Percentiles rank a stretch among this genome's conserved stretches.
Conservation (phyloP, 1,140 invertebrate genomes). For the Habropoda laboriosa region DNA sequence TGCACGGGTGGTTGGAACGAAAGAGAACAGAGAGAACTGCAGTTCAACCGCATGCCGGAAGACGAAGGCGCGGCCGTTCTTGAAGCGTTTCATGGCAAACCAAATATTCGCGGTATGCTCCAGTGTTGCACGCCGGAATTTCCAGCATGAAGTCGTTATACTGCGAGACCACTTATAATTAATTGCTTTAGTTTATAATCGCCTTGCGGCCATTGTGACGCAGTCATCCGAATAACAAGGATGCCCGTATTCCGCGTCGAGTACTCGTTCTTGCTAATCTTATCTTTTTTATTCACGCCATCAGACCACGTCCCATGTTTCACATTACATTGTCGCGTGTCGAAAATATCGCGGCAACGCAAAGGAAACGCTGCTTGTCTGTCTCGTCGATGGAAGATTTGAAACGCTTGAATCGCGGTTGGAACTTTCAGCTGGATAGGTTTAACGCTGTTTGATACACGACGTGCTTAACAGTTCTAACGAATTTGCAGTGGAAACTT, state of each 20-base stretch:
- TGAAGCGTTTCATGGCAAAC: slow-evolving; percentile 71
- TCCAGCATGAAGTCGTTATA: slow-evolving; percentile 69
- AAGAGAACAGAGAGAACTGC: slow-evolving; percentile 51
- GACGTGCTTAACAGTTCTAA: background rate
- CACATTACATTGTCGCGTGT: background rate
- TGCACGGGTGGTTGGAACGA: background rate
- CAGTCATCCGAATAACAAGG: slow-evolving; percentile 61
- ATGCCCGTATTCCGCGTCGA: slow-evolving; percentile 49
- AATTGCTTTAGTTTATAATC: slow-evolving; percentile 77
- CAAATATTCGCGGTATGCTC: slow-evolving; percentile 72
- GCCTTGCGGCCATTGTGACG: slow-evolving; percentile 70
- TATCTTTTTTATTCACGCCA: slow-evolving; percentile 33
- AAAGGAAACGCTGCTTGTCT: background rate
- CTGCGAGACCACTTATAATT: slow-evolving; percentile 71
- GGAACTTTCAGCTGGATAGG: background rate
- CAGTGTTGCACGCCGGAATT: slow-evolving; percentile 67
- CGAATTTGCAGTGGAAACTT: background rate
- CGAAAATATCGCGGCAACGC: background rate
- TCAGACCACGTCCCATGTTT: background rate
- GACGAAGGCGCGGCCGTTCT: slow-evolving; percentile 69
- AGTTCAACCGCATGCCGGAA: slow-evolving; percentile 69
- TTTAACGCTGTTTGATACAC: background rate
- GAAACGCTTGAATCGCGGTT: no score
- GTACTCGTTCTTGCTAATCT: slow-evolving; percentile 30
- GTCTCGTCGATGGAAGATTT: no score